These are phyloP conservation scores for Nannoperca obscura DNA, from an alignment of 2,797 vertebrate genomes.

Conservation along the genomic window DNA sequence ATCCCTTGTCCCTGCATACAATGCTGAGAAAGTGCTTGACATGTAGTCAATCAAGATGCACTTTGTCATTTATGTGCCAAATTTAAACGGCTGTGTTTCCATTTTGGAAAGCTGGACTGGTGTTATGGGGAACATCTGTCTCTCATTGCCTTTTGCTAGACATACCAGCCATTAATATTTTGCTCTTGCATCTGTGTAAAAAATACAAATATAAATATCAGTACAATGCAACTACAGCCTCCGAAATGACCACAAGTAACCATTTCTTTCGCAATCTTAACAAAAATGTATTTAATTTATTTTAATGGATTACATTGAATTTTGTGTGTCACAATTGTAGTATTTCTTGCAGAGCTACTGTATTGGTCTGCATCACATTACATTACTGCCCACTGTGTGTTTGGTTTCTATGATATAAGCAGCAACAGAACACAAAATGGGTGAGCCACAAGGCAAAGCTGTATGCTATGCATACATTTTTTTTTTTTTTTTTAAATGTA, in stretches of 20 bases:
- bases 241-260: not conserved
- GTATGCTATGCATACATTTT: not conserved
- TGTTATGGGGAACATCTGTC: constrained; percentile 7
- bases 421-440: not conserved
- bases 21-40: not conserved
- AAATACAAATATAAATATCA: not conserved
- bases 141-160: not conserved
- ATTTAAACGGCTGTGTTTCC: not conserved
- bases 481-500: not conserved
- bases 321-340: not conserved
- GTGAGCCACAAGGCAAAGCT: constrained; percentile 3
- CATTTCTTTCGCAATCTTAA: not conserved
- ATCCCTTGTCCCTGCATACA: not conserved
- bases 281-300: not conserved
- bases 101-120: not conserved
- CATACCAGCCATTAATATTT: not conserved
- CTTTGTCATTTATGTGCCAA: not conserved
- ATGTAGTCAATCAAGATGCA: constrained; percentile 12
- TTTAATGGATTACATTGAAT: not conserved
- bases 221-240: not conserved
- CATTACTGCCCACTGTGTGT: constrained; percentile 6
- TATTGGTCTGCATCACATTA: not conserved
- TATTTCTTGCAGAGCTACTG: not conserved
- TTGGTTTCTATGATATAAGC: not conserved
- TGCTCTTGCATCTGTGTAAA: constrained; percentile 4